Base-by-base conservation (phyloP, 1,140 invertebrate species). In the Sitophilus oryzae region DNA sequence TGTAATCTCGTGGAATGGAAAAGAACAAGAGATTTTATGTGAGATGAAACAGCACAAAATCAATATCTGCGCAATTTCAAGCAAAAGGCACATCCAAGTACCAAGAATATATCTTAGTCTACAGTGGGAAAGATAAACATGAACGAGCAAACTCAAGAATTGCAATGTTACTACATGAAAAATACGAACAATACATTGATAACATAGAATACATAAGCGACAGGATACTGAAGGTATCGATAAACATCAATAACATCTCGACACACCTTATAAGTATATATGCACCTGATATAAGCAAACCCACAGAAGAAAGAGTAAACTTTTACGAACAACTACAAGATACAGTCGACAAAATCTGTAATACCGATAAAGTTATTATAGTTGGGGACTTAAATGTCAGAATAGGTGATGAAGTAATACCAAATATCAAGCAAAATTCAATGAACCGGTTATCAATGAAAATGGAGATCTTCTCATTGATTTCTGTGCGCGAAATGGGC, bases 111-210 rank as follows among this genome's bases (percentile, higher is more conserved):
- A 55, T 56, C 11, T 37, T 59, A 43, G 43, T 54, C 10, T 59
- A 56, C 38, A 59, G 53, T 40, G 57, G 57, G 34, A 46, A n/a
- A 36, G 20, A 16, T 3, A 55, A 59, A 20, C 20, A 48, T 6
- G 25, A 47, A 51, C 30, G 53, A 52, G 34, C 42, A 16, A 34
- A 49, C 41, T 44, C 19, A 51, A n/a, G n/a, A n/a, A n/a, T n/a
- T n/a, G n/a, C 56, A 11, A 44, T 56, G 10, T 30, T 55, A 6
- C 30, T 59, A n/a, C 54, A 58, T 20, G 52, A 55, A 22, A 57
- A 37, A 45, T 56, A 49, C 23, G 15, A 10, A 34, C 23, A 59
- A 34, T 15, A 41, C 25, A 59, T 59, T 15, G 35, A 48, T 23
- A 23, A 49, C 43, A 52, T 44, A 9, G 15, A 45, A 6, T 56